phyloP scores from a whole-genome alignment of 2,113 vertebrate species.

The Myotis brandtii region DNA sequence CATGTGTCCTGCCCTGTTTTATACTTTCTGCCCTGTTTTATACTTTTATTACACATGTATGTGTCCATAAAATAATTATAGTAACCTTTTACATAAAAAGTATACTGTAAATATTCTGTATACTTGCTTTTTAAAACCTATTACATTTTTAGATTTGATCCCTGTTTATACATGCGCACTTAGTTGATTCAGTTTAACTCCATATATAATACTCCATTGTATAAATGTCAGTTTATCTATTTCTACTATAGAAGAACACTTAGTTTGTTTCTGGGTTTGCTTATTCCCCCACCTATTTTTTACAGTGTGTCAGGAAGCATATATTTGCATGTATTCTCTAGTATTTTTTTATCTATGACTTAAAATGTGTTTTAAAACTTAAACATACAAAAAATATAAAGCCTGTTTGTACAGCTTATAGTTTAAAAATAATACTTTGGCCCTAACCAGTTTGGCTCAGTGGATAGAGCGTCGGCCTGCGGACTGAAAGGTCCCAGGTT shows the following conservation, averaged over 20 bases:
- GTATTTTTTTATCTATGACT: constrained; percentile 20
- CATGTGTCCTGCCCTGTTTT: neutral
- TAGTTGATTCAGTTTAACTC: neutral
- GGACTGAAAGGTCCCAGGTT: too few species aligned
- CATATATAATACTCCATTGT: neutral
- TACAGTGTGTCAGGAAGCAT: neutral
- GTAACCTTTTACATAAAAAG: neutral
- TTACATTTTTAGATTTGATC: neutral
- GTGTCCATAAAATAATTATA: neutral
- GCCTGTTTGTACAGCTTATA: neutral
- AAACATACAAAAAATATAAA: neutral
- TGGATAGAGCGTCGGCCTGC: too few species aligned
- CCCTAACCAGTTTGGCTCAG: too few species aligned
- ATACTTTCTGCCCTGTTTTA: neutral
- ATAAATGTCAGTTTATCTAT: neutral
- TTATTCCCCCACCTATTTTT: neutral
- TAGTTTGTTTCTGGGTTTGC: neutral
- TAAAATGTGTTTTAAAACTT: neutral
- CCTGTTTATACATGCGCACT: neutral
- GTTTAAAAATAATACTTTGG: neutral
- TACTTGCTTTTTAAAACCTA: neutral
- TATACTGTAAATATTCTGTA: neutral
- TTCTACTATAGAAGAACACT: neutral
- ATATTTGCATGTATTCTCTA: neutral
- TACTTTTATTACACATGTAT: neutral